These are phyloP conservation scores for Sandelia bainsii DNA, from an alignment of 2,797 vertebrate species.

Conservation along the genomic window DNA sequence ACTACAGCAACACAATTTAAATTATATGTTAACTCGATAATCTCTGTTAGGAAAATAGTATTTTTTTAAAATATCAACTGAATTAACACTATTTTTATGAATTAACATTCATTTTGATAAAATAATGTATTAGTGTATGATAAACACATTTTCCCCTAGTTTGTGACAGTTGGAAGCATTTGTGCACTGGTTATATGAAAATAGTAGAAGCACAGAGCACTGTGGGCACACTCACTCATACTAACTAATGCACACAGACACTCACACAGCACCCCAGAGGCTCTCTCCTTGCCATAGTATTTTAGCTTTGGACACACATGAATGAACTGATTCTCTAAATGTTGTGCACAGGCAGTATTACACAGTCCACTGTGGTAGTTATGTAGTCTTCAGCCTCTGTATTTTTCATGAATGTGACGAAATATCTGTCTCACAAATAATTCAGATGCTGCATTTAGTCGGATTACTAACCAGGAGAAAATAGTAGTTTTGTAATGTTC, in stretches of 20 bases:
- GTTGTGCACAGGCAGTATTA: slow-evolving; percentile 18
- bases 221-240: slow-evolving; percentile 17
- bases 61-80: not conserved
- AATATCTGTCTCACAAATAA: slow-evolving; percentile 10
- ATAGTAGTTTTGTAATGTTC: not conserved
- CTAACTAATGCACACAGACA: slow-evolving; percentile 46
- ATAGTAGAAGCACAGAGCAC: slow-evolving; percentile 24
- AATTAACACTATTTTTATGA: too few relatives aligned
- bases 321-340: slow-evolving; percentile 38
- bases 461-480: not conserved
- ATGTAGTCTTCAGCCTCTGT: slow-evolving; percentile 2
- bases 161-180: slow-evolving; percentile 11
- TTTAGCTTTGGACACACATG: slow-evolving; percentile 36
- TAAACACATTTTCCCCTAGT: not conserved
- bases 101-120: not conserved
- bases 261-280: slow-evolving; percentile 24
- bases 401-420: slow-evolving; percentile 33
- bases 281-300: slow-evolving; percentile 17
- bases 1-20: slow-evolving; percentile 12
- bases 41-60: not conserved
- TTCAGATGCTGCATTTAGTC: slow-evolving; percentile 17
- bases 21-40: not conserved
- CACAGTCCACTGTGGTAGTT: slow-evolving; percentile 20
- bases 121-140: not conserved
- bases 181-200: slow-evolving; percentile 46